Evolutionary conservation across 30 jellyfish, hydroid and myxozoan species (phyloP).

Genomic region (Aurelia aurita complex sp. Pacific): DNA sequence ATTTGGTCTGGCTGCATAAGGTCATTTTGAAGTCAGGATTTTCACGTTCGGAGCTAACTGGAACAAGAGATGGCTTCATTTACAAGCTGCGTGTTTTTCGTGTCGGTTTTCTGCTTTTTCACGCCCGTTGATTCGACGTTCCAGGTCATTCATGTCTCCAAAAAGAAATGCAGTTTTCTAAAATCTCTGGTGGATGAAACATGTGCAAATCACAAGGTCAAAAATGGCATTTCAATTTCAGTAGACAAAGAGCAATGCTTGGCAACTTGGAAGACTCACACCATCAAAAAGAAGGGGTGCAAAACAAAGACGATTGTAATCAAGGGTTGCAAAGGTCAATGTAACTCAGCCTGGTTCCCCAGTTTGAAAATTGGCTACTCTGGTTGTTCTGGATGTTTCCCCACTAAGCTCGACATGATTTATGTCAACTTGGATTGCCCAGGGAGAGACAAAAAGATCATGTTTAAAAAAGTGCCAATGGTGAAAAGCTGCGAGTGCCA

Average conservation of each 20-base stretch:
- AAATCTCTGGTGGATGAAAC: too few species aligned
- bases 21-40: too few species aligned
- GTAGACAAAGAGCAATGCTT: conserved; percentile 12
- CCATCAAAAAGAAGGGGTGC: conserved; percentile 30
- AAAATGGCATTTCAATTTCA: too few species aligned
- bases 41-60: too few species aligned
- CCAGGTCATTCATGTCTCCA: too few species aligned
- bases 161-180: too few species aligned
- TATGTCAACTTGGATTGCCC: conserved; percentile 35
- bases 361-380: conserved; percentile 16
- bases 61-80: too few species aligned
- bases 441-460: not conserved
- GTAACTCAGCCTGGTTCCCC: conserved; percentile 54
- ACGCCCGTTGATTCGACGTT: too few species aligned
- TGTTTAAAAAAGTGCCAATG: conserved; percentile 1
- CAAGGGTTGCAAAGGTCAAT: conserved; percentile 20
- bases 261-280: conserved; percentile 7
- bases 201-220: too few species aligned
- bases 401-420: not conserved
- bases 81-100: too few species aligned
- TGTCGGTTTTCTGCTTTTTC: too few species aligned
- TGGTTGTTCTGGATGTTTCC: conserved; percentile 41
- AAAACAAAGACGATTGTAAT: conserved; percentile 1
- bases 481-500: conserved; percentile 31
- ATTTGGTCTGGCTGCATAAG: too few species aligned